Base-by-base conservation (phyloP, 2,113 vertebrate genomes). In the Tympanuchus pallidicinctus region DNA sequence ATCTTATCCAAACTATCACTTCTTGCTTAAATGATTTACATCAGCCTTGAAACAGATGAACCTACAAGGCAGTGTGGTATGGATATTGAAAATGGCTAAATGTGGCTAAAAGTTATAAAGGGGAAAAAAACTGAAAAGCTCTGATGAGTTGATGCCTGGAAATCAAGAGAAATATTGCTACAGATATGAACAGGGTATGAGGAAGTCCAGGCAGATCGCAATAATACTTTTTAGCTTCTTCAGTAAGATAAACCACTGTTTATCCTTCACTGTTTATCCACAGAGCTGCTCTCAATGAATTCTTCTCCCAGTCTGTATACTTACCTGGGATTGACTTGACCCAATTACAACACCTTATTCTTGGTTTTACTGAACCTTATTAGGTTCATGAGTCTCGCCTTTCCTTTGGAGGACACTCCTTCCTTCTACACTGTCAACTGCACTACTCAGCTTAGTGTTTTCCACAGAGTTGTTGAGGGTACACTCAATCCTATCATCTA, bases 101-200 rank as follows among this genome's bases (percentile, higher is more conserved):
- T 5, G 6, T 4, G 25, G 6, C 10, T 63, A 21, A 77, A 80
- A 65, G 1, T 1, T n/a, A 1, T 27, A 60, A 45, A 3, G 10
- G 4, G 28, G 60, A 76, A 77, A 17, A 4, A 42, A 66, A 82
- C 13, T 30, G 34, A 78, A 76, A 69, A 4, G 19, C 15, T 54
- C 42, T n/a, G 5, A 59, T 40, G 3, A 25, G 3, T 0, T 43
- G n/a, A 40, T 40, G 45, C 8, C 12, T 75, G 15, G 8, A 69
- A 89, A 36, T 36, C 5, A 54, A 19, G 8, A 63, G 13, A 30
- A 89, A 30, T 4, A 57, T 69, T 65, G 20, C 11, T n/a, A 9
- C 20, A 61, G n/a, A 59, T 69, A 48, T 82, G 28, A 25, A 8
- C 38, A 1, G 18, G 15, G 70, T 20, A 57, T 65, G 22, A 18